Evolutionary conservation across 2,888 invertebrate genomes (phyloP), one percentile per base, ranked within the genome.

Genomic region (Nemotelus nigrinus): DNA sequence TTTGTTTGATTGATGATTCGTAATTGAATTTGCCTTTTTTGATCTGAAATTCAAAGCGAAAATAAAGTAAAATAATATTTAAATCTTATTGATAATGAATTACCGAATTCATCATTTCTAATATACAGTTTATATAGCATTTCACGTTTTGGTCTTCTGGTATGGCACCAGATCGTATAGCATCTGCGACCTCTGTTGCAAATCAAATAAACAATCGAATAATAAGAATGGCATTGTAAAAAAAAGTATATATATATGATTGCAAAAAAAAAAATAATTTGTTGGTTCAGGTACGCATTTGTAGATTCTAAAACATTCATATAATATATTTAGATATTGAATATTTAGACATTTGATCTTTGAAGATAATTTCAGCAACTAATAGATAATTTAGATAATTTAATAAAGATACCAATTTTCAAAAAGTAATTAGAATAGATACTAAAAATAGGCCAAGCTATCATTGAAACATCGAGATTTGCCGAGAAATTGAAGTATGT

Each of bases 21-120:
- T 84, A 79, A 3, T 84, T 82, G 60, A 87, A 84, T 80, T 87
- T 87, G 2, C 87, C 86, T 78, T 86, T 87, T 79, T 86, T 86
- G 78, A 87, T 85, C 87, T 87, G 74, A 43, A 67, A 57, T 53
- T 25, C 25, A 25, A 25, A 50, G 45, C 3, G 58, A 45, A 2
- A 39, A 58, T 65, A 2, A 10, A 39, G 55, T 43, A 3, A n/a
- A 70, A 48, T 55, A 76, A 47, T 10, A 39, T 60, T 57, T 45
- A 10, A 39, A n/a, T 10, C 64, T 6, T 55, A 5, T 48, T 7
- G 44, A 6, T 8, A 64, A 10, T 4, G 2, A 3, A 48, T 85
- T 84, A 90, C 90, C 81, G 88, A 82, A 85, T 90, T 90, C 84
- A 89, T 88, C 87, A 88, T 88, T 80, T 86, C 86, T 78, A 90